These are phyloP conservation scores for Lithophane ornitopus DNA, from an alignment of 2,888 invertebrate species.

Conservation along the genomic window DNA sequence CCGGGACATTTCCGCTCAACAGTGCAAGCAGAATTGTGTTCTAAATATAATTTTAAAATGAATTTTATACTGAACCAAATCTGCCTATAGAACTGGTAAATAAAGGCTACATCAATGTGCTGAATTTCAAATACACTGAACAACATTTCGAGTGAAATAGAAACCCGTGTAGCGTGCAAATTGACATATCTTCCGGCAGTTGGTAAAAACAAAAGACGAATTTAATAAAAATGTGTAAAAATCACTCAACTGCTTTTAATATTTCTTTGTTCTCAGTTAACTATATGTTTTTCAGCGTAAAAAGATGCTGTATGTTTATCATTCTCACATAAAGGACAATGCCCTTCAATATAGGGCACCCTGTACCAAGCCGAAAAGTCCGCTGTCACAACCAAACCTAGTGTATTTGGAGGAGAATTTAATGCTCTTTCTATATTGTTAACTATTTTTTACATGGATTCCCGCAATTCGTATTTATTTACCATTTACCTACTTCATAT, in stretches of 20 bases:
- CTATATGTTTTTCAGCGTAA: background rate
- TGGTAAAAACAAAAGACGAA: background rate
- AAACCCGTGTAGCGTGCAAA: no score
- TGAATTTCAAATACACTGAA: constrained; percentile 18
- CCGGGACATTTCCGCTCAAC: background rate
- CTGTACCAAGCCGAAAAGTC: no score
- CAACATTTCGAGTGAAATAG: background rate
- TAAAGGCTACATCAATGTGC: constrained; percentile 4
- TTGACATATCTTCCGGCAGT: background rate
- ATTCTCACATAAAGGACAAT: background rate
- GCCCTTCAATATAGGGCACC: no score
- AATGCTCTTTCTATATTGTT: no score
- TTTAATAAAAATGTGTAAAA: no score
- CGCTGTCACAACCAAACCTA: no score
- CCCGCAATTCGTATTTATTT: no score
- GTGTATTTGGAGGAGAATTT: no score
- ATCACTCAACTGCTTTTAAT: no score
- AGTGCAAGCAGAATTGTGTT: background rate
- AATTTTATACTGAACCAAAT: constrained; percentile 11
- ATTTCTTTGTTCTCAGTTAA: no score
- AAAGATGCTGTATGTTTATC: background rate
- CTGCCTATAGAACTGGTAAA: constrained; percentile 15
- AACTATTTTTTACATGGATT: no score
- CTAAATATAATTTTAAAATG: background rate
- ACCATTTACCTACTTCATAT: no score